phyloP scores from a whole-genome alignment of 2,113 vertebrate species.

The Microtus oregoni region DNA sequence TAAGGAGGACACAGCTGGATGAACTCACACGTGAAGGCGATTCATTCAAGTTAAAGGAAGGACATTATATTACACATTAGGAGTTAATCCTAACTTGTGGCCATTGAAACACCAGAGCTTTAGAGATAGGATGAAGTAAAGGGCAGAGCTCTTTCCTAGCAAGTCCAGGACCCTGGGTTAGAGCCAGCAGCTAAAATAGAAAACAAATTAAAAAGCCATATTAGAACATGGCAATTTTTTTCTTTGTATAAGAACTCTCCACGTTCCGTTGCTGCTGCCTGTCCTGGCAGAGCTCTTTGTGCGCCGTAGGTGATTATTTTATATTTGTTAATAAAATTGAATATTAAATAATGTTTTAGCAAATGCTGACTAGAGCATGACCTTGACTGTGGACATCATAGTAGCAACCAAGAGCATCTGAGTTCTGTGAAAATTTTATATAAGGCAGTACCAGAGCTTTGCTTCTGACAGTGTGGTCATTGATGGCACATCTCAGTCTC shows the following conservation, averaged over 20 bases:
- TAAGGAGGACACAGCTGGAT: neutral
- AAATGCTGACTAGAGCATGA: neutral
- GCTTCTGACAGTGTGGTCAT: neutral
- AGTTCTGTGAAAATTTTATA: neutral
- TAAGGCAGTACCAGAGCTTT: slow-evolving; percentile 4
- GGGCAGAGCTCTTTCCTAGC: too few relatives aligned
- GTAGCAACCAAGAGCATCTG: neutral
- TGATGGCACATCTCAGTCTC: neutral
- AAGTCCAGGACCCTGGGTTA: too few relatives aligned
- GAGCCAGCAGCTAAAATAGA: neutral
- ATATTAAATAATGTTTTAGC: slow-evolving; percentile 25
- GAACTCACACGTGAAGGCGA: neutral
- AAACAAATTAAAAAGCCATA: neutral
- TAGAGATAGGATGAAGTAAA: neutral
- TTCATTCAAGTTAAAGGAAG: neutral
- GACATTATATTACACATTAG: neutral
- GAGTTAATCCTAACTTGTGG: neutral
- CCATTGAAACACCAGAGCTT: neutral
- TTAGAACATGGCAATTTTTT: neutral
- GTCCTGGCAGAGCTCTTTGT: neutral
- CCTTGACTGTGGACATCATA: neutral
- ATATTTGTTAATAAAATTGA: neutral
- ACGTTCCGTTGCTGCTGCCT: neutral
- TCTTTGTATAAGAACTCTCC: neutral
- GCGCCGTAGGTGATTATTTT: neutral